Percentiles rank a stretch among this genome's conserved stretches.
Conservation (phyloP, 2,113 vertebrate species). For the Hymenochirus boettgeri region DNA sequence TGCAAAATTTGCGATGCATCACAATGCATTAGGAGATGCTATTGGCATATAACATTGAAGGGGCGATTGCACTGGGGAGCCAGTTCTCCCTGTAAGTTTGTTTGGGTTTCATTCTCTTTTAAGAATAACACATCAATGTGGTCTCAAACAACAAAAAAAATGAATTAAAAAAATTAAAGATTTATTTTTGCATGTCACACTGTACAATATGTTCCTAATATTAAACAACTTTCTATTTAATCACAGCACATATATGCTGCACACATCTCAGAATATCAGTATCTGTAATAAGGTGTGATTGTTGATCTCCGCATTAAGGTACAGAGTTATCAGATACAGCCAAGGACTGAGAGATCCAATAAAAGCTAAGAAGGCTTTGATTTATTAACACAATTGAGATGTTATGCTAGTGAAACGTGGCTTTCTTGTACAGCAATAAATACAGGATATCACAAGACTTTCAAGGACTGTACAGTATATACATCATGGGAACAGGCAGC, state of each 20-base stretch:
- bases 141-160: too few relatives aligned
- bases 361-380: slow-evolving; percentile 4
- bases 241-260: not conserved
- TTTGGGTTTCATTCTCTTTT: too few relatives aligned
- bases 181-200: too few relatives aligned
- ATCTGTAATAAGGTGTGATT: not conserved
- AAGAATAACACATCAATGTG: too few relatives aligned
- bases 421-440: slow-evolving; percentile 85
- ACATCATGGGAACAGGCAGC: slow-evolving; percentile 57
- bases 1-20: too few relatives aligned
- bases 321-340: not conserved
- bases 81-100: too few relatives aligned
- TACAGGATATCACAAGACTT: slow-evolving; percentile 76
- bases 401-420: slow-evolving; percentile 27
- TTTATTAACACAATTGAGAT: slow-evolving; percentile 14
- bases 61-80: too few relatives aligned
- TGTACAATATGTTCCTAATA: too few relatives aligned
- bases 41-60: too few relatives aligned
- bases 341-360: not conserved
- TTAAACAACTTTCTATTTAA: too few relatives aligned
- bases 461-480: slow-evolving; percentile 94
- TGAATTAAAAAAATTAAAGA: too few relatives aligned
- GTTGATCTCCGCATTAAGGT: not conserved
- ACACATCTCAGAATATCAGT: not conserved
- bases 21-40: too few relatives aligned